A percentile compares a stretch with the other conserved stretches of the same genome.
Evolutionary conservation across 2,797 vertebrate species (phyloP).

Genomic region (Mormyrops boulengeri): DNA sequence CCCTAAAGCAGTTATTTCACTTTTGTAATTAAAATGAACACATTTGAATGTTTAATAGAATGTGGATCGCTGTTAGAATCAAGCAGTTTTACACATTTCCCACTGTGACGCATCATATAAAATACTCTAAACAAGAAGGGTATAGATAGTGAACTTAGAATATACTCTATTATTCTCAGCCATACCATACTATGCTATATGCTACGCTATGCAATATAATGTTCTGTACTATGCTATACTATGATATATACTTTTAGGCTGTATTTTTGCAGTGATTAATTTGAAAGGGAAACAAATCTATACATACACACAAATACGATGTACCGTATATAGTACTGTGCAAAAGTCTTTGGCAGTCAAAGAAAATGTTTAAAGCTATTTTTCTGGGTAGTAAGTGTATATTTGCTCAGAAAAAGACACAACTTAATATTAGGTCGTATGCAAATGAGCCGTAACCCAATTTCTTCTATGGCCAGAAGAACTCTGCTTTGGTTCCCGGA

Average conservation of each 20-base stretch:
- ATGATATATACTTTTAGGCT: background rate
- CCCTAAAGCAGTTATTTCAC: background rate
- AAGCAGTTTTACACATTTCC: background rate
- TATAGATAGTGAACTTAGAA: background rate
- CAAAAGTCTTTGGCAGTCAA: background rate
- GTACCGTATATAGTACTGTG: background rate
- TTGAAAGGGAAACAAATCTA: background rate
- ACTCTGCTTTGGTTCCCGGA: background rate
- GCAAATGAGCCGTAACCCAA: background rate
- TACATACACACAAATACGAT: background rate
- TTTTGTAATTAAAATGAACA: background rate
- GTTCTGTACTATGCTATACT: background rate
- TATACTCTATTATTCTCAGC: background rate
- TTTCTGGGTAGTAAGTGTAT: background rate
- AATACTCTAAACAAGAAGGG: background rate
- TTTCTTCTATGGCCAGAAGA: background rate
- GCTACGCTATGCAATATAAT: background rate
- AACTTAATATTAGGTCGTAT: background rate
- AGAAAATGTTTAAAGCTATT: background rate
- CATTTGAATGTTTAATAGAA: background rate
- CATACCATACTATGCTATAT: background rate
- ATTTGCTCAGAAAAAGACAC: background rate
- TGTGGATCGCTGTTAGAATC: background rate
- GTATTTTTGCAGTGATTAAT: background rate
- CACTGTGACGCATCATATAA: background rate